Evolutionary conservation across 1,140 invertebrate genomes (phyloP), one percentile per base, ranked within the genome.

Genomic region (Calliopsis andreniformis): DNA sequence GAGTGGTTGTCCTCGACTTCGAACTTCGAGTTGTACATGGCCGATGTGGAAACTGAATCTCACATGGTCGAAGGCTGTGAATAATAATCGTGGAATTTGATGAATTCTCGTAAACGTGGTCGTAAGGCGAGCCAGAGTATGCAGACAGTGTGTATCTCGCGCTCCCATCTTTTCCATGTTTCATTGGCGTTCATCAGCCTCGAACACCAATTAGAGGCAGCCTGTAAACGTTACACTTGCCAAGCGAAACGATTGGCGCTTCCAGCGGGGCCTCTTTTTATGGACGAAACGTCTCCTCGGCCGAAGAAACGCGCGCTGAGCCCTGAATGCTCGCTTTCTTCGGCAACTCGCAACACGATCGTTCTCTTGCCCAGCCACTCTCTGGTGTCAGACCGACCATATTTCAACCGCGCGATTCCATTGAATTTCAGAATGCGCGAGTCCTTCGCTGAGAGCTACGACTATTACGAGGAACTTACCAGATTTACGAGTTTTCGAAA

Each of bases 251-350:
- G 80, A 82, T 82, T 80, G 80, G 73, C 80, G 80, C 79, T 82
- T 81, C 80, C 80, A 82, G 66, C 79, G 66, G 80, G 79, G 72
- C 63, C 79, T 82, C 80, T 81, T 82, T 80, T 47, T 45, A 80
- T 69, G 80, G 76, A 62, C 80, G 79, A 78, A 82, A 76, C 79
- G 73, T 82, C 80, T 82, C 80, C 76, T 68, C 80, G 67, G 73
- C n/a, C 63, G 80, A 78, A 76, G 80, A 82, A 79, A 82, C 80
- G 67, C 79, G 59, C 66, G 67, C 64, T 64, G 64, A 80, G 71
- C 58, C n/a, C 79, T 82, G 80, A 82, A 82, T 82, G 80, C 80
- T 82, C 79, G 80, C 80, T 82, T 82, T 82, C 80, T 82, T 82
- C 80, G 79, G 51, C 63, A 71, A 81, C 79, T 77, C 61, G 79